A percentile compares a stretch with the other conserved stretches of the same genome.
These are phyloP conservation scores for Plusia festucae DNA, from an alignment of 2,888 invertebrate genomes.

Conservation along the genomic window DNA sequence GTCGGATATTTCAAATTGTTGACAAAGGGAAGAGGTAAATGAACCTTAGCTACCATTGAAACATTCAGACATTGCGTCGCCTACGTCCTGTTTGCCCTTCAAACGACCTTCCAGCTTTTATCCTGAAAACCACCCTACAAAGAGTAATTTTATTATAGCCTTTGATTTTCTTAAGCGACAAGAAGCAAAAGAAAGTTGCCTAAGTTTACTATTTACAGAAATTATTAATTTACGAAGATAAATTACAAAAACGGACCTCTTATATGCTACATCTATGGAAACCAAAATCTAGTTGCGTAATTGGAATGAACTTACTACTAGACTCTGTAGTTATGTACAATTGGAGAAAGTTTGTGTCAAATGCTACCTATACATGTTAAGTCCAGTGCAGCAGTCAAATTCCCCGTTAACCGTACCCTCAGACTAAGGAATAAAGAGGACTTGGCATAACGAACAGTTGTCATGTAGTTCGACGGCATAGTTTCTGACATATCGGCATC, in stretches of 20 bases:
- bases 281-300: no score
- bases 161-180: neutral
- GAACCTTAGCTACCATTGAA: constrained; percentile 54
- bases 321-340: no score
- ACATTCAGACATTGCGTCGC: constrained; percentile 63
- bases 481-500: no score
- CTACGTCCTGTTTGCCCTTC: constrained; percentile 66
- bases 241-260: neutral
- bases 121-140: constrained; percentile 24
- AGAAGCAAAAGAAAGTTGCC: neutral
- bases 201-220: no score
- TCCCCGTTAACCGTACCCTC: no score
- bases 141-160: neutral
- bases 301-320: no score
- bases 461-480: no score
- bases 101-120: constrained; percentile 67
- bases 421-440: no score
- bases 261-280: neutral
- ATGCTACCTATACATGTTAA: no score
- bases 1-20: neutral
- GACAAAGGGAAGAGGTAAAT: constrained; percentile 52
- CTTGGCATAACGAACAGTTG: no score
- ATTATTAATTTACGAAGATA: neutral
- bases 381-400: no score
- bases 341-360: no score